phyloP scores from a whole-genome alignment of 2,113 vertebrate species.

The Pterophyllum scalare region DNA sequence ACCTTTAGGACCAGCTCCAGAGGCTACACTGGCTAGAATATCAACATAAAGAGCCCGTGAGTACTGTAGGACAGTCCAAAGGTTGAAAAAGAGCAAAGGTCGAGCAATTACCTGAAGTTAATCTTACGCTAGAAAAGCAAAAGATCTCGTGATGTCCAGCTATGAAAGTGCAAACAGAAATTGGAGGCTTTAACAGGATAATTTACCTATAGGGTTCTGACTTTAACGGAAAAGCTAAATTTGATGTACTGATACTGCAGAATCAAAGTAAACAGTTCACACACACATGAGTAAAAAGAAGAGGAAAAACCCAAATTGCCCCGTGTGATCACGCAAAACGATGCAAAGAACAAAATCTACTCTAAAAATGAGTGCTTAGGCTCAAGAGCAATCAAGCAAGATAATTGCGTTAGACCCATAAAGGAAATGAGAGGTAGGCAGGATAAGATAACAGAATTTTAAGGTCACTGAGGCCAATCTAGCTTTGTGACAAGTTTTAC shows the following conservation, averaged over 20 bases:
- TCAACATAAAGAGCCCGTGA: conserved; percentile 16
- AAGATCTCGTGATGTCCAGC: conserved; percentile 65
- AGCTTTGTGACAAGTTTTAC: background rate
- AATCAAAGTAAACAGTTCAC: background rate
- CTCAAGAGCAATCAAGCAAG: background rate
- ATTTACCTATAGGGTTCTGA: background rate
- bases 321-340: background rate
- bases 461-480: background rate
- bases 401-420: background rate
- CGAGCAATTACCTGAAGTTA: conserved; percentile 74
- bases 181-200: background rate
- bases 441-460: conserved; percentile 34
- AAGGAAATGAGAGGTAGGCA: conserved; percentile 38
- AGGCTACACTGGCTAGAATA: conserved; percentile 35
- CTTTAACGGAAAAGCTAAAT: background rate
- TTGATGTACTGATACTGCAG: background rate
- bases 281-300: background rate
- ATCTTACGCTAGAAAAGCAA: conserved; percentile 67
- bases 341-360: background rate
- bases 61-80: conserved; percentile 55
- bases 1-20: conserved; percentile 55
- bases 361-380: background rate
- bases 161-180: conserved; percentile 32
- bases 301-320: background rate
- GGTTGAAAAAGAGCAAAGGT: conserved; percentile 76